Conservation (phyloP, 2,113 vertebrate genomes). For the Ramphastos sulfuratus region DNA sequence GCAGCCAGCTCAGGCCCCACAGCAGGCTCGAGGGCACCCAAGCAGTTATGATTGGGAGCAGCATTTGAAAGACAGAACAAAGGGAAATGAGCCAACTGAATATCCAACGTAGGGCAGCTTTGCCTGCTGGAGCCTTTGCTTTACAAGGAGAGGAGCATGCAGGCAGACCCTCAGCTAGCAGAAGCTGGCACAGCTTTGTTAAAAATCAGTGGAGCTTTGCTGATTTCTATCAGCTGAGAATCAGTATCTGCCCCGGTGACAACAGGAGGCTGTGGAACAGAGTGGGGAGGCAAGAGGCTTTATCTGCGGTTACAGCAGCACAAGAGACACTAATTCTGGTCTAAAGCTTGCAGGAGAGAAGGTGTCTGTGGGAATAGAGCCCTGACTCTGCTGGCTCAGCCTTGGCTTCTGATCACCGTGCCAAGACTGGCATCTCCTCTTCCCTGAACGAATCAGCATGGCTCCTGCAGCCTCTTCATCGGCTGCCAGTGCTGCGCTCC, state of each 20-base stretch:
- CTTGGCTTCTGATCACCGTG: slow-evolving; percentile 14
- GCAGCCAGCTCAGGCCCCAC: slow-evolving; percentile 45
- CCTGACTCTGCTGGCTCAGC: not conserved
- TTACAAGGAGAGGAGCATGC: slow-evolving; percentile 28
- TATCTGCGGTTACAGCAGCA: slow-evolving; percentile 45
- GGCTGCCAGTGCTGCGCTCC: slow-evolving; percentile 46
- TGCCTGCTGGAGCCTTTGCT: slow-evolving; percentile 46
- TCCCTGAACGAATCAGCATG: slow-evolving; percentile 23
- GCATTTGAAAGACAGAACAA: slow-evolving; percentile 37
- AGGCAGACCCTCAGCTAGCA: slow-evolving; percentile 57
- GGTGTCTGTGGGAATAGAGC: not conserved
- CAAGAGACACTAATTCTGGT: slow-evolving; percentile 57
- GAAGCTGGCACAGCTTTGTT: slow-evolving; percentile 68
- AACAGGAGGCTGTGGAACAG: slow-evolving; percentile 53
- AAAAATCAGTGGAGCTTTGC: slow-evolving; percentile 70
- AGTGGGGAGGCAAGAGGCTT: slow-evolving; percentile 51
- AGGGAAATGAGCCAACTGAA: slow-evolving; percentile 1
- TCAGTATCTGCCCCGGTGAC: slow-evolving; percentile 62
- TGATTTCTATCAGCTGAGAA: slow-evolving; percentile 70
- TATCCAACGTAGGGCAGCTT: slow-evolving; percentile 34
- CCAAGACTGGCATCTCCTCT: slow-evolving; percentile 34
- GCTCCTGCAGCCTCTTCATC: slow-evolving; percentile 36
- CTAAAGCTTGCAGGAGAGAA: not conserved
- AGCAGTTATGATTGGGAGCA: slow-evolving; percentile 47
- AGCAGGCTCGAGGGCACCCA: slow-evolving; percentile 31